Evolutionary conservation across 1,140 invertebrate species (phyloP), one percentile per base, ranked within the genome.

Genomic region (Heliconius congener): DNA sequence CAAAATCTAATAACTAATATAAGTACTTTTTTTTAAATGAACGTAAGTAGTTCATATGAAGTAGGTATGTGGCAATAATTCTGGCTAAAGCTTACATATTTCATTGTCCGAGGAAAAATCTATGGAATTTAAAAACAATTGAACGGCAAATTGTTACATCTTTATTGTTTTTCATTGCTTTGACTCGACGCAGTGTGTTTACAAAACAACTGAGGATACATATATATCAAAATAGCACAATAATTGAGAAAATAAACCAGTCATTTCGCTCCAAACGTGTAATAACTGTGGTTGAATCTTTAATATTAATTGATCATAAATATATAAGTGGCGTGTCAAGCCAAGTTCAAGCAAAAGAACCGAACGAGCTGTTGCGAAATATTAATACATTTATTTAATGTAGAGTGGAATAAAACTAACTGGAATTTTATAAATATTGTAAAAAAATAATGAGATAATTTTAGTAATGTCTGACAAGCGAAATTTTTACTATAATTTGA

Each of bases 81-180:
- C 60, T 30, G 23, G 11, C 23, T 66, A 66, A 66, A 66, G 60
- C 27, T 66, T 66, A 66, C 60, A 66, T 66, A 66, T 66, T 66
- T 66, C 60, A 30, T 30, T 66, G 60, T 66, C 60, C 27, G 13
- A 27, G 60, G 60, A 66, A 66, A 66, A 66, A 88, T 93, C 86
- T 84, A 75, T 74, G 83, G 87, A 89, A 91, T 92, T 83, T 78
- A 79, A 88, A 88, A 92, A 92, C 88, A 89, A 87, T 76, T 46
- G 73, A 52, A 71, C 60, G 74, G 34, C 50, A 71, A 71, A 55
- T 39, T 76, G 75, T 75, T 57, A 72, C 70, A 71, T 72, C 76
- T 77, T 77, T 77, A 71, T 76, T 79, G 74, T 76, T 79, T 74
- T 74, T 39, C 42, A 42, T 75, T 46, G 57, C 34, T 27, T 71